Conservation (phyloP, 2,888 invertebrate species). For the Pheosia gnoma region DNA sequence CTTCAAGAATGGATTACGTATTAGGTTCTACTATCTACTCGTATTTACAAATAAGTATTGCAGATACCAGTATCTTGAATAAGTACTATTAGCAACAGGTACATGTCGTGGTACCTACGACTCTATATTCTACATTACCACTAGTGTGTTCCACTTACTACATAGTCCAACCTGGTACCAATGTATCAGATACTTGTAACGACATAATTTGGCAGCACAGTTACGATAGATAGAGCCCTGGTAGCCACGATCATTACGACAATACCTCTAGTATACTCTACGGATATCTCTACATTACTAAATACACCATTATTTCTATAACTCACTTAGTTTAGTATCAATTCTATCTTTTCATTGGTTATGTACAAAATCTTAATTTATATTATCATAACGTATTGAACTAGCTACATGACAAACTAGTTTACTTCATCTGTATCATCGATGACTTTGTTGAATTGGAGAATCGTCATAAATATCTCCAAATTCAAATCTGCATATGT, state of each 20-base stretch:
- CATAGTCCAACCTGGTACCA: not conserved
- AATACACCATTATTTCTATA: not conserved
- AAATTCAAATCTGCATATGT: not conserved
- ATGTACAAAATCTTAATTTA: not conserved
- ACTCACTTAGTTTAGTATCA: not conserved
- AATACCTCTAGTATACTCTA: not conserved
- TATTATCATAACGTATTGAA: not conserved
- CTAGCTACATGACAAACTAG: not conserved
- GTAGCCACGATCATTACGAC: not conserved
- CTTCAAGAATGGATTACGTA: not conserved
- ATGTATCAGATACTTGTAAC: not conserved
- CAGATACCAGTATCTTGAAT: too few relatives aligned
- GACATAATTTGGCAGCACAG: not conserved
- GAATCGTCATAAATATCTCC: not conserved
- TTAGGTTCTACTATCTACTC: constrained; percentile 9
- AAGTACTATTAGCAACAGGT: too few relatives aligned
- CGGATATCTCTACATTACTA: not conserved
- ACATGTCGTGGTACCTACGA: too few relatives aligned
- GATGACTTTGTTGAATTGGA: not conserved
- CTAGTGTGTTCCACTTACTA: too few relatives aligned
- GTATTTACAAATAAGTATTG: not conserved
- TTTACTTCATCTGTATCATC: not conserved
- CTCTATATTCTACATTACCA: too few relatives aligned
- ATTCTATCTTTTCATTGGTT: too few relatives aligned
- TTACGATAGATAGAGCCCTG: not conserved